Base-by-base conservation (phyloP, 2,113 vertebrate genomes). In the Mesocricetus auratus region DNA sequence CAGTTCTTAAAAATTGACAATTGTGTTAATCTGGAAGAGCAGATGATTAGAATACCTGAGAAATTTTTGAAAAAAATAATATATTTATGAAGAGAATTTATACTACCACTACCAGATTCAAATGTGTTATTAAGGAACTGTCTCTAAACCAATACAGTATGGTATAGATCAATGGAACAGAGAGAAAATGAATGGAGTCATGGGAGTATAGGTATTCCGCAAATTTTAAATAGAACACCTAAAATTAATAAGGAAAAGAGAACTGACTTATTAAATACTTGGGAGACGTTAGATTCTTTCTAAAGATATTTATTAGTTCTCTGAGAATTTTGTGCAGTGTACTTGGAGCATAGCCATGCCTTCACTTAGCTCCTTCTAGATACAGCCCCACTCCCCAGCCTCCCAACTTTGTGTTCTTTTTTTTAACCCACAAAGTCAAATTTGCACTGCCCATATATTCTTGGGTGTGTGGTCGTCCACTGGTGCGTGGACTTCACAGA, bases 11-110 rank as follows among this genome's bases (percentile, higher is more conserved):
- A 86, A 78, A 73, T 53, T 60, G 31, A 77, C 77, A 75, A 71
- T 86, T 36, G 83, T 90, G 47, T 90, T 87, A 92, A 66, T 62
- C 17, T 88, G 75, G 36, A 97, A 95, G 16, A 91, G 1, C 16
- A 90, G 90, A 75, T 88, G 69, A 58, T 88, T 64, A 90, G 19
- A 39, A 78, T 22, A 68, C 21, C 21, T 71, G 79, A 83, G 33
- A 81, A 75, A 47, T 58, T 82, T 86, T 94, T 83, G 78, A 69
- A 97, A 94, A 94, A 64, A 29, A 19, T 91, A 88, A 86, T 45
- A 68, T 24, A 90, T 68, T 73, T 10, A n/a, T 89, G 33, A 96
- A 9, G 24, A 29, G 15, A n/a, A 79, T 83, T 91, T 94, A 16
- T 39, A 79, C 50, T 50, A 42, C 21, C 7, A 71, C 71, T 74